Evolutionary conservation across 1,140 invertebrate genomes (phyloP), one percentile per base, ranked within the genome.

Genomic region (Samia ricini): DNA sequence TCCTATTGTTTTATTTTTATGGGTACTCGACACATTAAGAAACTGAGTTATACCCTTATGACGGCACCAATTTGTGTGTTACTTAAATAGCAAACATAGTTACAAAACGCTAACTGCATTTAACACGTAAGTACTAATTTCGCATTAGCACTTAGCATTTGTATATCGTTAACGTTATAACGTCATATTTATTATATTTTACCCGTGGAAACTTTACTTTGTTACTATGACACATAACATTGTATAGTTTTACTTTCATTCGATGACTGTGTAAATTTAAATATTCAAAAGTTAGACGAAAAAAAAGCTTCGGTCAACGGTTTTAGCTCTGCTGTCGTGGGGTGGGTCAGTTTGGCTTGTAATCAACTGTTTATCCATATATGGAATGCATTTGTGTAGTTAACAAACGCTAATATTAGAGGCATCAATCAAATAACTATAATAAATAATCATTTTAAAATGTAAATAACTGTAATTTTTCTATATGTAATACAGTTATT

Each of bases 101-200:
- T 55, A 55, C n/a, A 55, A 55, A 55, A 12, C 15, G 22, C 21
- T 23, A n/a, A 55, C 52, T 15, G 18, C 22, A 23, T 55, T 52
- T 55, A 55, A 55, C 52, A 55, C 52, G 10, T 23, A 55, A 8
- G 21, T 24, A 55, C 52, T 55, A 55, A 55, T 55, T 18, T 55
- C 15, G 15, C 52, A 24, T 55, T 54, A 55, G 12, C 52, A 23
- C 52, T 18, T 55, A 22, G 24, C 10, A 55, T 55, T 55, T 55
- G 21, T 23, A 55, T 24, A 24, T 55, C 21, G 52, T 55, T 55
- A 55, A 42, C 21, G 20, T 20, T 52, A 24, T 55, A 23, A 24
- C 52, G 24, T 24, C 52, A 55, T 20, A 10, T 21, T 21, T 52
- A 52, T 52, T 21, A 52, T 52, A 52, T 22, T 55, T 12, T 22